A percentile compares a stretch with the other conserved stretches of the same genome.
Evolutionary conservation across 2,888 invertebrate species (phyloP).

Genomic region (Tethea ocularis): DNA sequence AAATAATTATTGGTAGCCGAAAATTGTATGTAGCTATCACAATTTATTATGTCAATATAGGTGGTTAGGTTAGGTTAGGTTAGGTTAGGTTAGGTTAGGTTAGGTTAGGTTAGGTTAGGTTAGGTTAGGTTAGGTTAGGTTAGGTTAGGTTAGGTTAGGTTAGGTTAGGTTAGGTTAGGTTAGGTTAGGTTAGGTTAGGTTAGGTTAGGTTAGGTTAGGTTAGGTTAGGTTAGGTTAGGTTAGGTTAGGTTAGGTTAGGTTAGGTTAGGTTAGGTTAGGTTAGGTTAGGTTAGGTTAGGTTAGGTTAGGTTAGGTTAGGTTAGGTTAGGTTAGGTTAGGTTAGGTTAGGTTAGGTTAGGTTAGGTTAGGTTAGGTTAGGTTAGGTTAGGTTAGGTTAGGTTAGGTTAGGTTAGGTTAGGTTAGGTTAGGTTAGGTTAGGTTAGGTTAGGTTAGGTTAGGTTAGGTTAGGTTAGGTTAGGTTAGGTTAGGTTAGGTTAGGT

Average conservation of each 20-base stretch:
- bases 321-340: constrained; percentile 21
- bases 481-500: background rate
- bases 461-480: constrained; percentile 15
- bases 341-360: constrained; percentile 14
- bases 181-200: constrained; percentile 17
- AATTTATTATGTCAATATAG: no score
- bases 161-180: no score
- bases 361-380: constrained; percentile 10
- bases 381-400: constrained; percentile 7
- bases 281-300: constrained; percentile 21
- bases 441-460: constrained; percentile 15
- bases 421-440: constrained; percentile 17
- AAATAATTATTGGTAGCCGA: no score
- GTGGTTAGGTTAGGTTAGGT: no score
- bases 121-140: no score
- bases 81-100: no score
- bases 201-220: constrained; percentile 20
- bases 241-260: constrained; percentile 13
- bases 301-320: constrained; percentile 21
- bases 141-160: no score
- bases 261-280: constrained; percentile 20
- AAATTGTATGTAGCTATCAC: no score
- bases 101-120: no score
- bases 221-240: constrained; percentile 18
- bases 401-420: constrained; percentile 13